Evolutionary conservation across 53 echinoderm and acorn worm genomes (phyloP), one percentile per base, ranked within the genome.

Genomic region (Echinometra lucunter): DNA sequence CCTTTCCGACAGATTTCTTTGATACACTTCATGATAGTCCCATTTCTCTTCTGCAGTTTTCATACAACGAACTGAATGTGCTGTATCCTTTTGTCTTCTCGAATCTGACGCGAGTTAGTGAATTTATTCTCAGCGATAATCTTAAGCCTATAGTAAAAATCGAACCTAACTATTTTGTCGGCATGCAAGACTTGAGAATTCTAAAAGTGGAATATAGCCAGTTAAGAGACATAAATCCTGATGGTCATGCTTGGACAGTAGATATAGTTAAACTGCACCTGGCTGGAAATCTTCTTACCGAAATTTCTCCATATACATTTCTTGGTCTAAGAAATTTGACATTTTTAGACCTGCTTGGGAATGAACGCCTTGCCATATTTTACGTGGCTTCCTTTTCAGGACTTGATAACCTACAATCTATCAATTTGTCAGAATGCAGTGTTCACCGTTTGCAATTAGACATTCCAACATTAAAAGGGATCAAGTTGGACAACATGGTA

Each of bases 51-150:
- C 82, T 82, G 15, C 49, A 85, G 10, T 85, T 85, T 30, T 3
- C 85, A 47, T 85, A 85, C 6, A 8, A 85, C 49, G 30, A 85
- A 28, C 27, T 85, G 47, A 28, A 49, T 12, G 37, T 3, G 1
- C 30, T 85, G 47, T 85, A 85, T 49, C 85, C 85, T 13, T 49
- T 47, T 28, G 85, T 85, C 30, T 85, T 85, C 85, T 85, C 85
- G 13, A 85, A 85, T 27, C 49, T 85, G 53, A 85, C 85, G 1
- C 2, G 28, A 27, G 85, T 85, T 2, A n/a, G 10, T 11, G 28
- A 49, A 47, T n/a, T 85, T 27, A 27, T 30, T 21, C 19, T 85
- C n/a, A 16, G 49, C 28, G 16, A 85, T n/a, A 21, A 49, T 13
- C n/a, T 49, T 27, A 44, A 9, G 13, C 8, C 8, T 21, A 4